phyloP scores from a whole-genome alignment of 2,888 invertebrate species.

The Stomorhina lunata region DNA sequence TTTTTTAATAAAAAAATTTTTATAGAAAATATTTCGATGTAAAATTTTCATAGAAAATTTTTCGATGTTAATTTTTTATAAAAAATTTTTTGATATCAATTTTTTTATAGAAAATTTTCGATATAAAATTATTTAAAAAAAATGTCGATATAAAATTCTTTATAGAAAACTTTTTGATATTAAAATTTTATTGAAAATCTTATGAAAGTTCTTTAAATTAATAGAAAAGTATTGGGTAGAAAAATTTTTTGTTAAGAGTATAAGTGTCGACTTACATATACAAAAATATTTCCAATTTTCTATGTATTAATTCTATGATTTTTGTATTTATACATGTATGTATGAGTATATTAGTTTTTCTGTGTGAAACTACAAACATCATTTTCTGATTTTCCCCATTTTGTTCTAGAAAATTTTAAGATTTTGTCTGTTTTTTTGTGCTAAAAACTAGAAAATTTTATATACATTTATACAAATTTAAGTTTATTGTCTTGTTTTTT shows the following conservation, averaged over 20 bases:
- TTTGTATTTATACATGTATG: background rate
- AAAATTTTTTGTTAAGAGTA: background rate
- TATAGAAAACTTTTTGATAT: too few relatives aligned
- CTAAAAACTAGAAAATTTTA: background rate
- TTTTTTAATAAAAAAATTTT: too few relatives aligned
- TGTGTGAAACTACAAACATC: background rate
- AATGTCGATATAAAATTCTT: too few relatives aligned
- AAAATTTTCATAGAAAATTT: too few relatives aligned
- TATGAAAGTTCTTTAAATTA: too few relatives aligned
- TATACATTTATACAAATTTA: background rate
- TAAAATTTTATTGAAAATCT: too few relatives aligned
- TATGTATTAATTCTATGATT: background rate
- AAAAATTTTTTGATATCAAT: too few relatives aligned
- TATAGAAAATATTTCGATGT: too few relatives aligned
- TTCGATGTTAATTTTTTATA: too few relatives aligned
- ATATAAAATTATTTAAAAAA: too few relatives aligned
- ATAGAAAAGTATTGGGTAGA: background rate
- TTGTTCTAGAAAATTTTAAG: background rate
- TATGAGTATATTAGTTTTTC: background rate
- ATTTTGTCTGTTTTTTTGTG: background rate
- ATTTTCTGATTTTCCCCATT: background rate
- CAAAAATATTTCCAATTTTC: background rate
- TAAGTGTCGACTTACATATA: background rate
- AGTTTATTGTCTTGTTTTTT: background rate
- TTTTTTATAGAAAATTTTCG: too few relatives aligned